phyloP scores from a whole-genome alignment of 1,140 invertebrate genomes.

The Drosophila pachea region DNA sequence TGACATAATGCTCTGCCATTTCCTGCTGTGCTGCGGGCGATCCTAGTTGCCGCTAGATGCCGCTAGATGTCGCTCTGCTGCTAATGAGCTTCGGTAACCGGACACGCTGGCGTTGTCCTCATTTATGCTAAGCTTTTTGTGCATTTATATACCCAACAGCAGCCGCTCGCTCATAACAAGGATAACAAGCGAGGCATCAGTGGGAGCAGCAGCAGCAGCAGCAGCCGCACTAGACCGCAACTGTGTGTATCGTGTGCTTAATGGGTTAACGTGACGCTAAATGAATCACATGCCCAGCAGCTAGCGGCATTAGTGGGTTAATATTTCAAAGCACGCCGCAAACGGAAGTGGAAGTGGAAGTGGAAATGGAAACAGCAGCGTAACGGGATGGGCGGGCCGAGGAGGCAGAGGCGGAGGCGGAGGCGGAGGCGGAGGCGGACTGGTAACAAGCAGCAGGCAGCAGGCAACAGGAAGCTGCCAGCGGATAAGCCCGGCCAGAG shows the following conservation, averaged over 20 bases:
- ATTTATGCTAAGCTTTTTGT: slow-evolving; percentile 73
- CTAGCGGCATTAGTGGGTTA: slow-evolving; percentile 64
- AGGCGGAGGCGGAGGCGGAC: not conserved
- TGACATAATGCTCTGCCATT: slow-evolving; percentile 23
- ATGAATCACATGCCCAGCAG: slow-evolving; percentile 64
- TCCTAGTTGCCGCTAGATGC: slow-evolving; percentile 37
- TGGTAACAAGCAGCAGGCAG: not conserved
- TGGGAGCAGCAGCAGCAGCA: not conserved
- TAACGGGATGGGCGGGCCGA: too few relatives aligned
- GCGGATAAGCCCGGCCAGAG: slow-evolving; percentile 39
- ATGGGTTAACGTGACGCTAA: slow-evolving; percentile 76
- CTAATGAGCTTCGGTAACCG: slow-evolving; percentile 75
- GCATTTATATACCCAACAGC: slow-evolving; percentile 51
- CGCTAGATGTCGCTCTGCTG: slow-evolving; percentile 34
- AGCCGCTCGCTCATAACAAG: slow-evolving; percentile 31
- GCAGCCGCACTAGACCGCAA: slow-evolving; percentile 29
- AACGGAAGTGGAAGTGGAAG: slow-evolving; percentile 10
- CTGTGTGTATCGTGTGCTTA: slow-evolving; percentile 67
- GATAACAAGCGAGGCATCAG: slow-evolving; percentile 18
- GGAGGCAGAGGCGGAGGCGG: too few relatives aligned
- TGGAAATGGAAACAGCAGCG: slow-evolving; percentile 31
- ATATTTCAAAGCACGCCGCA: slow-evolving; percentile 48
- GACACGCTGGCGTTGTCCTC: slow-evolving; percentile 57
- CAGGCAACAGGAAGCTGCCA: slow-evolving; percentile 9
- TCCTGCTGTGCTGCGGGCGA: slow-evolving; percentile 42